phyloP scores from a whole-genome alignment of 2,888 invertebrate genomes.

The Microplitis manilae region DNA sequence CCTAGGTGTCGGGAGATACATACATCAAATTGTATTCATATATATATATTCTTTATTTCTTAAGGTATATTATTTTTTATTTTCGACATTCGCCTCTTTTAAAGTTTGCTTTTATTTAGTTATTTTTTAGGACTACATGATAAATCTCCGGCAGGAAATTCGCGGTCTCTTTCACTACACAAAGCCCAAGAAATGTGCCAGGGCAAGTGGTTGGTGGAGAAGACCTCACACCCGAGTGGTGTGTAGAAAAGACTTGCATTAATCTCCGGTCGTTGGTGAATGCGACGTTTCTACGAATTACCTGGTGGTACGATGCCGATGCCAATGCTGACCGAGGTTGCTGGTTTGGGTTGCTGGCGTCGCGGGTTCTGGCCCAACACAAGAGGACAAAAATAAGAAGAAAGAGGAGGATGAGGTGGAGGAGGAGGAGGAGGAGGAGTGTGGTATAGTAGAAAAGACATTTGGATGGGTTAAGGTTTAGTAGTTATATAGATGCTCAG shows the following conservation, averaged over 20 bases:
- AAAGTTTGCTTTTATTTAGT: not conserved
- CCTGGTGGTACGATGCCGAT: conserved; percentile 39
- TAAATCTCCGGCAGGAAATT: conserved; percentile 23
- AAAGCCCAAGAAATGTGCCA: conserved; percentile 16
- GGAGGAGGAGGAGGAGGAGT: too few species aligned
- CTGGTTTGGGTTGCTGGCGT: not conserved
- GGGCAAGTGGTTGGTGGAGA: conserved; percentile 15
- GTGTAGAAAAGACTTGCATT: conserved; percentile 52
- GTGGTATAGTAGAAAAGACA: not conserved
- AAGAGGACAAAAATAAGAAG: not conserved
- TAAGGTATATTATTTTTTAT: conserved; percentile 13
- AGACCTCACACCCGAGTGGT: conserved; percentile 30
- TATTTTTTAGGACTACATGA: not conserved
- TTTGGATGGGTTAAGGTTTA: not conserved
- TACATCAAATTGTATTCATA: conserved; percentile 21
- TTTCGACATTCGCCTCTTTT: not conserved
- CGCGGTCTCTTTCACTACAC: conserved; percentile 31
- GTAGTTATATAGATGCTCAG: not conserved
- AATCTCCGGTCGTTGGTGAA: conserved; percentile 57
- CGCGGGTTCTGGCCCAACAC: not conserved
- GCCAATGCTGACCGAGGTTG: conserved; percentile 8
- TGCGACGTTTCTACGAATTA: conserved; percentile 56
- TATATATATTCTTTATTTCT: conserved; percentile 17
- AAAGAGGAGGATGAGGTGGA: too few species aligned
- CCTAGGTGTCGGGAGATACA: conserved; percentile 26